A percentile compares a stretch with the other conserved stretches of the same genome.
phyloP scores from a whole-genome alignment of 2,888 invertebrate genomes.

The Pollenia labialis region DNA sequence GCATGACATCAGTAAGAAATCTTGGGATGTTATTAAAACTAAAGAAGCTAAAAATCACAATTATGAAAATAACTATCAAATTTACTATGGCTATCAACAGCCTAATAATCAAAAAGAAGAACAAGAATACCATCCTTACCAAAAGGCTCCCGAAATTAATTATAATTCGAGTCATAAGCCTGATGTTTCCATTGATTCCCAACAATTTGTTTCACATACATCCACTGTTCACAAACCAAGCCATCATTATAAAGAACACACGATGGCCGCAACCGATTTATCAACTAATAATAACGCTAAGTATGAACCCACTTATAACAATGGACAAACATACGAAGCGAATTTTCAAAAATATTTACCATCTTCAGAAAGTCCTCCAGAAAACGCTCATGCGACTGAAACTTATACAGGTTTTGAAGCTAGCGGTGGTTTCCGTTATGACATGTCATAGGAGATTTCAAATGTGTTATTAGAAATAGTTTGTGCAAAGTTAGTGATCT shows the following conservation, averaged over 20 bases:
- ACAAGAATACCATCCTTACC: slow-evolving; percentile 1
- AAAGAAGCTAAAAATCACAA: slow-evolving; percentile 22
- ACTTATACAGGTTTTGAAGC: slow-evolving; percentile 79
- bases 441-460: not conserved
- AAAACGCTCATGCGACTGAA: slow-evolving; percentile 70
- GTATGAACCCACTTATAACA: not conserved
- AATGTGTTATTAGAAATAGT: not conserved
- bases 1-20: not conserved
- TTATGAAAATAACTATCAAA: not conserved
- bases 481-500: not conserved
- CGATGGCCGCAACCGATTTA: not conserved
- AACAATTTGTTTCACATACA: not conserved
- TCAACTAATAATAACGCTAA: not conserved
- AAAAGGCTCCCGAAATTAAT: not conserved
- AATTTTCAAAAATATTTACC: slow-evolving; percentile 3
- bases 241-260: not conserved
- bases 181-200: not conserved
- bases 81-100: not conserved
- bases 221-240: too few relatives aligned
- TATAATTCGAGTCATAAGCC: not conserved
- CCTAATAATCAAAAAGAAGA: not conserved
- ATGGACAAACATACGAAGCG: not conserved
- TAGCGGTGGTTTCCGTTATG: slow-evolving; percentile 75
- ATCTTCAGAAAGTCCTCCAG: slow-evolving; percentile 17
- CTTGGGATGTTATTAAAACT: slow-evolving; percentile 4